Conservation (phyloP, 2,113 vertebrate genomes). For the Strigops habroptila region DNA sequence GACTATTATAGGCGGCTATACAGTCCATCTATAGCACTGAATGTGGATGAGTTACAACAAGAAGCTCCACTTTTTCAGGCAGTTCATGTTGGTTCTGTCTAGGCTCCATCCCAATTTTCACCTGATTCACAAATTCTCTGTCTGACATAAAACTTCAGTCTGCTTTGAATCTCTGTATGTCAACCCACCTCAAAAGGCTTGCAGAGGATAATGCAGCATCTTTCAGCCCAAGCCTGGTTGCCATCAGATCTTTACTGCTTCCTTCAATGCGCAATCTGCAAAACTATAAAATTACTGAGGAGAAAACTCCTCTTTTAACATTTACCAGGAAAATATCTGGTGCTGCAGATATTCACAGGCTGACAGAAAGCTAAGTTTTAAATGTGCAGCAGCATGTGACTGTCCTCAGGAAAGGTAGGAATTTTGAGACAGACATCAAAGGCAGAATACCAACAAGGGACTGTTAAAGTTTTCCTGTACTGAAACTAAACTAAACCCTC, state of each 20-base stretch:
- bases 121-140: neutral
- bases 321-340: neutral
- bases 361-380: neutral
- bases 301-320: neutral
- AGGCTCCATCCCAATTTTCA: neutral
- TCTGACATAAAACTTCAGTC: neutral
- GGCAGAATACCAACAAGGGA: neutral
- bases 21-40: neutral
- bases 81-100: neutral
- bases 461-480: constrained; percentile 8
- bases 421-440: constrained; percentile 37
- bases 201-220: neutral
- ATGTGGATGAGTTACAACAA: neutral
- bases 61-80: neutral
- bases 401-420: neutral
- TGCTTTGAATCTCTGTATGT: neutral
- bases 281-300: neutral
- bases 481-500: neutral
- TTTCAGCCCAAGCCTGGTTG: neutral
- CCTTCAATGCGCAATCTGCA: neutral
- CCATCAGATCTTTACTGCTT: neutral
- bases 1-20: neutral
- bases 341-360: neutral
- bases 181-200: neutral
- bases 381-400: neutral